Base-by-base conservation (phyloP, 1,140 invertebrate species). In the Temnothorax longispinosus region DNA sequence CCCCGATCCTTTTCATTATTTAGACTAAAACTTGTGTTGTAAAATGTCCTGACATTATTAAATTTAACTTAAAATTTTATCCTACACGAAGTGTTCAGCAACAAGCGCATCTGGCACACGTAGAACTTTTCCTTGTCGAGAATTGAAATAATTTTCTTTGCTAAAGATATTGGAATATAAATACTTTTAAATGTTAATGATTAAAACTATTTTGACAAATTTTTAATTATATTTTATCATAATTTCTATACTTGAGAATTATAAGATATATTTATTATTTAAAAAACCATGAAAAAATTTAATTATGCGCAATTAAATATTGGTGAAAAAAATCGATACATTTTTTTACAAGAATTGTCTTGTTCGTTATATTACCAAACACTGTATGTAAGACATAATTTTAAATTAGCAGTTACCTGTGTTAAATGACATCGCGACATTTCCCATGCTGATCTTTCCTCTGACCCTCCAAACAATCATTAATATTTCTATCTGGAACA, bases 11-110 rank as follows among this genome's bases (percentile, higher is more conserved):
- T 47, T 64, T 35, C 52, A 62, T 77, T 47, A 64, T 47, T 64
- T 77, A 77, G 21, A 76, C n/a, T 75, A 27, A 27, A 75, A 21
- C 13, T 41, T 76, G 11, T 11, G 7, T 38, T n/a, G 44, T 41
- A 58, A 60, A 60, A 76, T 75, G 7, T 58, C 6, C 3, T 38
- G n/a, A 41, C 13, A 6, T 60, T 41, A 21, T 60, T 75, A 56
- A 35, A 21, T 58, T 41, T 10, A 41, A 76, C n/a, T 76, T 58
- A 1, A 44, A 76, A 76, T 75, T 54, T 60, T 76, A 52, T 52
- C 6, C 3, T 54, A 35, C 15, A n/a, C 4, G 1, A 18, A 35
- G 50, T 52, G 15, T 72, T 52, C 8, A n/a, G 13, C 15, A 72
- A 18, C 11, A 56, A 18, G 15, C 6, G 5, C 10, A 54, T 54